Conservation (phyloP, 2,797 vertebrate species). For the Allobates femoralis region DNA sequence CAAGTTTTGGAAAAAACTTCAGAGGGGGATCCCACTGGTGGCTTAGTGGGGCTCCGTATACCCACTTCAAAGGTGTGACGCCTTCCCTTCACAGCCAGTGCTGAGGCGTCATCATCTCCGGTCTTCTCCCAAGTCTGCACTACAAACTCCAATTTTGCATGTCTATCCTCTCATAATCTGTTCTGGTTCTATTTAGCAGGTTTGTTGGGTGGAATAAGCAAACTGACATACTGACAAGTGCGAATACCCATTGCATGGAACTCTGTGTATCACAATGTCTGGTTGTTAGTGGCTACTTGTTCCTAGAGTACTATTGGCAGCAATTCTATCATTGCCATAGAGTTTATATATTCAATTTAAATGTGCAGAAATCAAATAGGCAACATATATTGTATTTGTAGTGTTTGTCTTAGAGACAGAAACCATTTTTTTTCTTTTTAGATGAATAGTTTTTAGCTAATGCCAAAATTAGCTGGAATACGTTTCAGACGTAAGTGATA, state of each 20-base stretch:
- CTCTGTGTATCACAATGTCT: slow-evolving; percentile 76
- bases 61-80: slow-evolving; percentile 92
- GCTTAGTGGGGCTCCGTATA: slow-evolving; percentile 92
- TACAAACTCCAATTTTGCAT: slow-evolving; percentile 81
- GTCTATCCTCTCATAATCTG: slow-evolving; percentile 35
- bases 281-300: slow-evolving; percentile 75
- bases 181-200: slow-evolving; percentile 66
- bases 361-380: slow-evolving; percentile 47
- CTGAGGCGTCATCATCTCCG: slow-evolving; percentile 71
- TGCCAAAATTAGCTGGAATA: slow-evolving; percentile 75
- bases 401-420: slow-evolving; percentile 70
- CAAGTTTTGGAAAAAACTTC: slow-evolving; percentile 98
- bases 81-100: slow-evolving; percentile 73
- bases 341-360: slow-evolving; percentile 36
- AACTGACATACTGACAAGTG: slow-evolving; percentile 31
- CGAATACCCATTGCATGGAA: slow-evolving; percentile 73
- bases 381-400: slow-evolving; percentile 66
- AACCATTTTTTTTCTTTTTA: slow-evolving; percentile 63
- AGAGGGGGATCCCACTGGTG: slow-evolving; percentile 94
- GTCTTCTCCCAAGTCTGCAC: slow-evolving; percentile 71
- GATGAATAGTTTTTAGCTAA: slow-evolving; percentile 66
- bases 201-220: slow-evolving; percentile 71
- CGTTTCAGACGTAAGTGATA: slow-evolving; percentile 74
- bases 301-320: slow-evolving; percentile 71
- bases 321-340: slow-evolving; percentile 51